Base-by-base conservation (phyloP, 2,113 vertebrate species). In the Dipodomys stephensi region DNA sequence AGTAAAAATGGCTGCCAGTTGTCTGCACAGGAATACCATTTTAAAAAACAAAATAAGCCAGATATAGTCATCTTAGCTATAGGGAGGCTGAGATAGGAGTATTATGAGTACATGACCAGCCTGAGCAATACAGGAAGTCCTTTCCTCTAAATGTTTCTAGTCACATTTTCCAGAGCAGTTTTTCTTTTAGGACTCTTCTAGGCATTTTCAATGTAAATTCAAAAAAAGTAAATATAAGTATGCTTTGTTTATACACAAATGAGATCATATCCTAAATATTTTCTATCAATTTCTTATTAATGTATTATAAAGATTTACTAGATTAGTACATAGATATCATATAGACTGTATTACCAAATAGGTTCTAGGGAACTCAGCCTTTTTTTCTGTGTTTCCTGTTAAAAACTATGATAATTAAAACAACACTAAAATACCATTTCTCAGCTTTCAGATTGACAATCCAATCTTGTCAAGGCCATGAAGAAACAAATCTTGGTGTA, bases 41-140 rank as follows among this genome's bases (percentile, higher is more conserved):
- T 93, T 76, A 3, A 87, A 83, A 93, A 92, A n/a, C 65, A 73
- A 88, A 91, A 44, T 78, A 64, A 44, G 71, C 8, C 32, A 44
- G 71, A 35, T 44, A 71, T 44, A 53, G 44, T 68, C 7, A 67
- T 67, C 7, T 8, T 27, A 67, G 65, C 65, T 7, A 5, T 25
- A 11, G 23, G 65, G 65, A 67, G 25, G 27, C 65, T 67, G 65
- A 27, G 27, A 27, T 28, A 67, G 65, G 27, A 28, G 65, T 27
- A 28, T 28, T 11, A 28, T 27, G 25, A 28, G 65, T 25, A 7
- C 10, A 28, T 8, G 23, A 27, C 65, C 65, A 67, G 7, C 27
- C 25, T 67, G 25, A 67, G 23, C 65, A 9, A 67, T 27, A 67
- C 16, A 28, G 25, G 8, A 27, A 67, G 65, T 28, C 25, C 65